Evolutionary conservation across 2,113 vertebrate species (phyloP).

Genomic region (Paramormyrops kingsleyae): DNA sequence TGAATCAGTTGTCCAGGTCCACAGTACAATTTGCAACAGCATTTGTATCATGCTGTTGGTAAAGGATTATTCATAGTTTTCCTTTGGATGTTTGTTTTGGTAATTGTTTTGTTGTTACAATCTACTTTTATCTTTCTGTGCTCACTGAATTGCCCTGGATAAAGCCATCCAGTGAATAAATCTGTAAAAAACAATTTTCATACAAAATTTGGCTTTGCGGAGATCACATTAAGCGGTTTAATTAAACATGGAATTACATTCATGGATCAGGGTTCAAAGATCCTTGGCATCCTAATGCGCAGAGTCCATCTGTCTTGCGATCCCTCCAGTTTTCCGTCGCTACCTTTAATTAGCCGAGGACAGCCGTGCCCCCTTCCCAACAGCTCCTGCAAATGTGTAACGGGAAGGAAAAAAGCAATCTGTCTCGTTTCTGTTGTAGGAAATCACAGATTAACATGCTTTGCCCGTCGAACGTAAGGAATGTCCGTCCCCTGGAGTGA

Average conservation of each 20-base stretch:
- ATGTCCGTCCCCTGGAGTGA: conserved; percentile 20
- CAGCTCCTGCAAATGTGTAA: conserved; percentile 21
- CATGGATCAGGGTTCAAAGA: conserved; percentile 33
- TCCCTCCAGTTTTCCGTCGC: conserved; percentile 31
- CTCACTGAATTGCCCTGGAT: conserved; percentile 7
- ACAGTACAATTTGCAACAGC: neutral
- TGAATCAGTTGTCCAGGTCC: neutral
- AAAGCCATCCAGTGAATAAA: conserved; percentile 13
- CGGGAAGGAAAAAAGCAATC: conserved; percentile 30
- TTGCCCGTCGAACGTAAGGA: conserved; percentile 28
- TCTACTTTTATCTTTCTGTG: neutral
- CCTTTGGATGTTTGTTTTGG: neutral
- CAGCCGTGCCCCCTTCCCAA: conserved; percentile 18
- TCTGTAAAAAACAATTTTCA: conserved; percentile 4
- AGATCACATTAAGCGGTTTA: conserved; percentile 14
- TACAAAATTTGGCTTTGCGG: conserved; percentile 7
- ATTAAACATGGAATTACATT: conserved; percentile 19
- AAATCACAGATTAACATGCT: conserved; percentile 36
- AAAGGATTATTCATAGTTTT: conserved; percentile 11
- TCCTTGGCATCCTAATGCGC: conserved; percentile 33
- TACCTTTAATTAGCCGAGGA: conserved; percentile 38
- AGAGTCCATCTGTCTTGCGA: conserved; percentile 35
- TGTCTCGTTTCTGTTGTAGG: conserved; percentile 28
- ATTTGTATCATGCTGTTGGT: neutral
- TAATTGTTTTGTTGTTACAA: neutral